phyloP scores from a whole-genome alignment of 2,888 invertebrate species.

The Pocota personata region DNA sequence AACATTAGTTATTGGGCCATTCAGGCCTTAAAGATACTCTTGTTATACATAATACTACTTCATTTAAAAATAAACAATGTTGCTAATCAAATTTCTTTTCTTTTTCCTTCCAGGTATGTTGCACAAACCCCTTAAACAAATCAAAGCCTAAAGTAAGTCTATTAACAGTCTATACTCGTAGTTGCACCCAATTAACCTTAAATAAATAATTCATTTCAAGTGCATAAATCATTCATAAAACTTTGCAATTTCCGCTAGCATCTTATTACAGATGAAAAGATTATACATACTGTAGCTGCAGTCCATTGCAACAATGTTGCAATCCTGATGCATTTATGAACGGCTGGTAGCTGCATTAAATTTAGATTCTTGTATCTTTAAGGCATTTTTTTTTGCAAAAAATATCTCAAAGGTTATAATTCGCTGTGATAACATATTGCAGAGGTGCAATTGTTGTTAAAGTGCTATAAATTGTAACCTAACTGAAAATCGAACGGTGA shows the following conservation, averaged over 20 bases:
- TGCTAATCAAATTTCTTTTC: not conserved
- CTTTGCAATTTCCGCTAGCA: not conserved
- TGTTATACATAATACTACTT: too few relatives aligned
- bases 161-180: too few relatives aligned
- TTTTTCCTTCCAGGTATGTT: constrained; percentile 20
- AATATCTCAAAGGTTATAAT: constrained; percentile 6
- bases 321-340: not conserved
- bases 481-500: not conserved
- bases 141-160: constrained; percentile 17
- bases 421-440: not conserved
- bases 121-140: not conserved
- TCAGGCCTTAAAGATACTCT: too few relatives aligned
- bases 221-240: not conserved
- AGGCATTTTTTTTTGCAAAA: not conserved
- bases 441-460: constrained; percentile 9
- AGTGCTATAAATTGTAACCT: constrained; percentile 11
- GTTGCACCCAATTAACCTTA: not conserved
- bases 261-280: not conserved
- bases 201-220: not conserved
- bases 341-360: constrained; percentile 8
- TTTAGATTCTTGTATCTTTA: constrained; percentile 1
- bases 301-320: constrained; percentile 8
- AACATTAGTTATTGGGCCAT: too few relatives aligned
- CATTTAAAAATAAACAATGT: not conserved
- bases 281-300: not conserved